These are phyloP conservation scores for Oncorhynchus gorbuscha DNA, from an alignment of 2,113 vertebrate genomes.

Conservation along the genomic window DNA sequence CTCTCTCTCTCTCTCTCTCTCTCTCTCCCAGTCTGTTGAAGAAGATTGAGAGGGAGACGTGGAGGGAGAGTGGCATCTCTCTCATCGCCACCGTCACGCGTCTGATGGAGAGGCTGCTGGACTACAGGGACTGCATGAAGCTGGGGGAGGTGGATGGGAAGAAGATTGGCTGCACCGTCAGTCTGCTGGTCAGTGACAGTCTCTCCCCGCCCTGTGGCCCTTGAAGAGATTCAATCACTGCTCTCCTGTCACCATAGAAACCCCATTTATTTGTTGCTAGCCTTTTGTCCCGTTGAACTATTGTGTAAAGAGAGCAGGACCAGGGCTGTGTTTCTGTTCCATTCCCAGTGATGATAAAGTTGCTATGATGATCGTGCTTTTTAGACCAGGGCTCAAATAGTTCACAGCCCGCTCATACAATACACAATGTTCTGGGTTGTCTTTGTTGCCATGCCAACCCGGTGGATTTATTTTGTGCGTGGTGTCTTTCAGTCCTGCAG, in stretches of 20 bases:
- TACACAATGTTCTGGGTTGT: too few species aligned
- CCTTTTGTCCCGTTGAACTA: too few species aligned
- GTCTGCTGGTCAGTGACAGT: constrained; percentile 85
- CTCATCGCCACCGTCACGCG: constrained; percentile 96
- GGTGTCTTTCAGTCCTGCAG: not conserved
- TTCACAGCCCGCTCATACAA: too few species aligned
- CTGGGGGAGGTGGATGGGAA: constrained; percentile 96
- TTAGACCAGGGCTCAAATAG: too few species aligned
- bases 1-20: constrained; percentile 4
- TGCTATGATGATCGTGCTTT: too few species aligned
- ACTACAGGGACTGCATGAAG: constrained; percentile 99
- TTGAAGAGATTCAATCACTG: not conserved
- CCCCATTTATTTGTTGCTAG: too few species aligned
- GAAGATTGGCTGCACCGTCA: constrained; percentile 98
- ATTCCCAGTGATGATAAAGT: too few species aligned
- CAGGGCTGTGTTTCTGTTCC: too few species aligned
- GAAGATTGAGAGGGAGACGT: constrained; percentile 99
- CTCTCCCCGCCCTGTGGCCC: not conserved
- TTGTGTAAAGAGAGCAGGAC: too few species aligned
- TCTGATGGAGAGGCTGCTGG: constrained; percentile 94
- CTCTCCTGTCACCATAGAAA: too few species aligned
- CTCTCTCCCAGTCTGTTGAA: constrained; percentile 83
- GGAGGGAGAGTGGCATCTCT: constrained; percentile 96
- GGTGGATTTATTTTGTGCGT: not conserved
- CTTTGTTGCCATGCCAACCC: not conserved